These are phyloP conservation scores for Redunca redunca DNA, from an alignment of 2,113 vertebrate genomes.

Conservation along the genomic window DNA sequence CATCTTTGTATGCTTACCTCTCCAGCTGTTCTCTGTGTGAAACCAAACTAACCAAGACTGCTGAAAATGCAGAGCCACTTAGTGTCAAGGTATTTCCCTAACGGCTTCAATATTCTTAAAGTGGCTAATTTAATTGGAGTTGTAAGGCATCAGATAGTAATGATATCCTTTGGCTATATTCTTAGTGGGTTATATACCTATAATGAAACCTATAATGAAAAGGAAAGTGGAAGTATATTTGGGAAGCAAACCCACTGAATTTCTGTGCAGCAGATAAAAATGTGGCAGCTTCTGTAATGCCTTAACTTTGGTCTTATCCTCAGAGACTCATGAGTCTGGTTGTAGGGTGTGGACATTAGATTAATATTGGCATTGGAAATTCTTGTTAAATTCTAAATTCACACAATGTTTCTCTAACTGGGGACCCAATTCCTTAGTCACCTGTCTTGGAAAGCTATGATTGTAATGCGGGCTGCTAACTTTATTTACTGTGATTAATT, in stretches of 20 bases:
- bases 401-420: background rate
- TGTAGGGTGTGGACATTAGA: background rate
- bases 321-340: background rate
- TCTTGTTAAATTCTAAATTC: background rate
- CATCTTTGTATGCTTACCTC: slow-evolving; percentile 41
- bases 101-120: slow-evolving; percentile 19
- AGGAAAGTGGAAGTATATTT: slow-evolving; percentile 42
- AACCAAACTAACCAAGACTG: background rate
- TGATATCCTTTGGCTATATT: slow-evolving; percentile 49
- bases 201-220: slow-evolving; percentile 37
- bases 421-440: background rate
- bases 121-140: slow-evolving; percentile 42
- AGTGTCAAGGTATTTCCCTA: slow-evolving; percentile 24
- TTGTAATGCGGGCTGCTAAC: background rate
- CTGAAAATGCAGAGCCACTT: slow-evolving; percentile 39
- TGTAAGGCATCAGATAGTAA: slow-evolving; percentile 43
- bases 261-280: background rate
- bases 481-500: background rate
- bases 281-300: background rate
- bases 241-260: background rate
- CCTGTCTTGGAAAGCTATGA: background rate
- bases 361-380: background rate
- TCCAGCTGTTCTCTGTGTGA: slow-evolving; percentile 40
- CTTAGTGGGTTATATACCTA: slow-evolving; percentile 10
- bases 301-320: slow-evolving; percentile 23